phyloP scores from a whole-genome alignment of 2,113 vertebrate genomes.

The Dendrocopos noguchii region DNA sequence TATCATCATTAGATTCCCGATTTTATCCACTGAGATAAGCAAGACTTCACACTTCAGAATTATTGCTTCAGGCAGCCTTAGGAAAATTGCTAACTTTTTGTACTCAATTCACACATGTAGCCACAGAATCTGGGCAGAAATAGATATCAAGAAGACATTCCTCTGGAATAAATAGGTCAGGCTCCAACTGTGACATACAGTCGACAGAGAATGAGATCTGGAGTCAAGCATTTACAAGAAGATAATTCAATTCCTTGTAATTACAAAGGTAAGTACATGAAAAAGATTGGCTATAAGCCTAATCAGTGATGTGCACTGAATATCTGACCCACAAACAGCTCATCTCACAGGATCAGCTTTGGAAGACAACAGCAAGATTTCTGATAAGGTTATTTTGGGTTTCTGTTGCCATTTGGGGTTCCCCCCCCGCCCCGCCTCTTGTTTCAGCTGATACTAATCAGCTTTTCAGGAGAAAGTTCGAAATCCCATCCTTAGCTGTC shows the following conservation, averaged over 20 bases:
- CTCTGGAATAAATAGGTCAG: background rate
- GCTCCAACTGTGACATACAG: background rate
- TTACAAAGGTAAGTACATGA: constrained; percentile 6
- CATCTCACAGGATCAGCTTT: background rate
- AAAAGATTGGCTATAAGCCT: background rate
- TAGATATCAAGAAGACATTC: background rate
- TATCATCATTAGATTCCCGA: constrained; percentile 22
- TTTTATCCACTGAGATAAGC: constrained; percentile 8
- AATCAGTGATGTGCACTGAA: background rate
- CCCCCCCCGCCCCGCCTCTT: background rate
- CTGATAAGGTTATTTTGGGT: background rate
- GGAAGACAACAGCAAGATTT: background rate
- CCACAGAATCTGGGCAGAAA: background rate
- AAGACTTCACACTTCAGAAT: constrained; percentile 10
- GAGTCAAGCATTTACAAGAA: background rate
- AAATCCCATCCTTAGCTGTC: background rate
- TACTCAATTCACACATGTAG: background rate
- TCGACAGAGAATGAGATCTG: background rate
- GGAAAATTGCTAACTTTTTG: constrained; percentile 8
- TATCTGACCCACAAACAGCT: constrained; percentile 10
- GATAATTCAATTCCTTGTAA: background rate
- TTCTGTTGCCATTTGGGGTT: too few species aligned
- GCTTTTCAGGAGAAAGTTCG: background rate
- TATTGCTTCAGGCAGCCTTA: constrained; percentile 13
- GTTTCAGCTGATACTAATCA: background rate